Conservation (phyloP, 2,113 vertebrate genomes). For the Ifrita kowaldi region DNA sequence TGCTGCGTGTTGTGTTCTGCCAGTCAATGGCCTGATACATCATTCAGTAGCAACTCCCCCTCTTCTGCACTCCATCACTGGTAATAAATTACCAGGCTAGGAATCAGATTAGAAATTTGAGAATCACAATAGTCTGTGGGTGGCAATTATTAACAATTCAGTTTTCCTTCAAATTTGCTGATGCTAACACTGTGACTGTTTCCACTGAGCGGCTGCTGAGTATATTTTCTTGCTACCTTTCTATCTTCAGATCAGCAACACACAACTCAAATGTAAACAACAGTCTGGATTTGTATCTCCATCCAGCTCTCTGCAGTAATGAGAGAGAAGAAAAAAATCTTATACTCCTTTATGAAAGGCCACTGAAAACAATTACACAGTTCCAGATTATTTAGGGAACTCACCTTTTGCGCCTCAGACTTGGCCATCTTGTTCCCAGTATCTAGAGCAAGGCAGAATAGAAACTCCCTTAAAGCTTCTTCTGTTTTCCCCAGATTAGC, state of each 20-base stretch:
- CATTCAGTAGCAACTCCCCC: background rate
- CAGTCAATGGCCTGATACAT: background rate
- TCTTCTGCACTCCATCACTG: background rate
- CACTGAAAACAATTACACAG: background rate
- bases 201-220: background rate
- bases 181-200: background rate
- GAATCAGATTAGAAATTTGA: background rate
- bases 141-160: background rate
- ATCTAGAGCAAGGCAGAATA: slow-evolving; percentile 86
- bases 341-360: background rate
- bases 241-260: background rate
- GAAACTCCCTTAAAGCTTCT: slow-evolving; percentile 87
- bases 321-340: background rate
- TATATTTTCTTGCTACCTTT: background rate
- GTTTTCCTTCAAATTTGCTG: background rate
- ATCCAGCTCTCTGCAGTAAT: background rate
- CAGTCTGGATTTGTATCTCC: background rate
- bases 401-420: slow-evolving; percentile 83
- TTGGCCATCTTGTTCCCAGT: slow-evolving; percentile 81
- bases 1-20: background rate
- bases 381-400: background rate
- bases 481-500: slow-evolving; percentile 82
- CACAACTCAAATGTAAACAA: background rate
- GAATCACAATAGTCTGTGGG: background rate
- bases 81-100: background rate